Evolutionary conservation across 2,888 invertebrate species (phyloP), one percentile per base, ranked within the genome.

Genomic region (Venustoraphidia nigricollis): DNA sequence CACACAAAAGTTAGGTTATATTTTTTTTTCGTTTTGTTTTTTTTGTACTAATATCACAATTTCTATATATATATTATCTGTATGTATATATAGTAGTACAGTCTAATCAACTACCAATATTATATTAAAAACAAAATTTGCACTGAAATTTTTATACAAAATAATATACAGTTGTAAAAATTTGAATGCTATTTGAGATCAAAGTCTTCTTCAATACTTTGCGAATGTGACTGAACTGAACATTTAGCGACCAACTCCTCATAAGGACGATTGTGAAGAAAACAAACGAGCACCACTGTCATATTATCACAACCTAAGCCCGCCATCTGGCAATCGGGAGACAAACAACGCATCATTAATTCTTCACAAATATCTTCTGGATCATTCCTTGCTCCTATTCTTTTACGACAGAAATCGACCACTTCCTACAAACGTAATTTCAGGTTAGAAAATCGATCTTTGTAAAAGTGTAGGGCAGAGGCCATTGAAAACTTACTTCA

Each of bases 301-400:
- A 98, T 98, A 70, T 98, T 98, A 70, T 98, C 97, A 67, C 96
- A 95, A 56, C 97, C 97, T 41, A 96, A 77, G 2, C 96, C 96
- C 41, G 91, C 93, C 79, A 96, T 93, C 60, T 92, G 87, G 60
- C 92, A 90, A 71, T 97, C 96, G 3, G 97, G 97, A 2, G 97
- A 95, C 47, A 98, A 75, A 66, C 98, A 98, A 53, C 86, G 78
- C 58, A 83, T 89, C 81, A 98, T 90, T 51, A 98, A 71, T 55
- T 91, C 88, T 67, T 98, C 97, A 67, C 97, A 98, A 50, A 98
- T 93, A 63, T 82, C 83, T 62, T 94, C 91, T 11, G 96, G 96
- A 66, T 90, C 86, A 74, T 86, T 79, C 2, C 86, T 82, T 52
- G 76, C 76, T 9, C 84, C 80, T 48, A 98, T 77, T 39, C 90